Evolutionary conservation across 2,888 invertebrate genomes (phyloP).

Genomic region (Tenthredo scrophulariae): DNA sequence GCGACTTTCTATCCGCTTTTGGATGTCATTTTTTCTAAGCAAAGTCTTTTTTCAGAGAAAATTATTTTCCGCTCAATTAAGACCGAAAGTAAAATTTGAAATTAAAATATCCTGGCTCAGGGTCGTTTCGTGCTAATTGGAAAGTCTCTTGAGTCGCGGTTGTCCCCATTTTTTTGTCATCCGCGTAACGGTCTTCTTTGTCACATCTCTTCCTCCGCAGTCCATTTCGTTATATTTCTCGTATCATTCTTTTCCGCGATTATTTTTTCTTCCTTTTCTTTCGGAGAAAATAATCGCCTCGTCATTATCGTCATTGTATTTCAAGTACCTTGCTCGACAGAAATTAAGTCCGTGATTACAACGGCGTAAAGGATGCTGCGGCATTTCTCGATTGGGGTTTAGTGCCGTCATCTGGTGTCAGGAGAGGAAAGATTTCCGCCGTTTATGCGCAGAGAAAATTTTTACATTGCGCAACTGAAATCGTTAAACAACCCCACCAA

Average conservation of each 20-base stretch:
- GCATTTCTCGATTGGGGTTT: background rate
- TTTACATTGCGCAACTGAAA: slow-evolving; percentile 46
- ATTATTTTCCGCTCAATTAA: background rate
- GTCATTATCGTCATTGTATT: slow-evolving; percentile 8
- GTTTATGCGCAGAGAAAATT: background rate
- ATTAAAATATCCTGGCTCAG: slow-evolving; percentile 1
- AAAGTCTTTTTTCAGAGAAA: background rate
- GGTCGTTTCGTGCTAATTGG: slow-evolving; percentile 44
- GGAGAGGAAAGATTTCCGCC: slow-evolving; percentile 2
- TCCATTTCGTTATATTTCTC: background rate
- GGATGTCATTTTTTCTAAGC: background rate
- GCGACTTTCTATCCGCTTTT: background rate
- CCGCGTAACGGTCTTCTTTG: background rate
- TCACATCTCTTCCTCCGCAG: background rate
- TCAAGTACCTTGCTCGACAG: background rate
- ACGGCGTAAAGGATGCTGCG: background rate
- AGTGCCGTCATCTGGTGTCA: slow-evolving; percentile 46
- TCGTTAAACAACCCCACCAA: slow-evolving; percentile 58
- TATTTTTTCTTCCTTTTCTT: background rate
- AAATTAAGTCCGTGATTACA: background rate
- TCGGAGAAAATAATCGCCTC: background rate
- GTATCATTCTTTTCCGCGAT: background rate
- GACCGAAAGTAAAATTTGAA: background rate
- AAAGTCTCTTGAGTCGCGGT: slow-evolving; percentile 29
- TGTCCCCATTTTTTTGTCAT: background rate